These are phyloP conservation scores for Sebastes minor DNA, from an alignment of 2,797 vertebrate genomes.

Conservation along the genomic window DNA sequence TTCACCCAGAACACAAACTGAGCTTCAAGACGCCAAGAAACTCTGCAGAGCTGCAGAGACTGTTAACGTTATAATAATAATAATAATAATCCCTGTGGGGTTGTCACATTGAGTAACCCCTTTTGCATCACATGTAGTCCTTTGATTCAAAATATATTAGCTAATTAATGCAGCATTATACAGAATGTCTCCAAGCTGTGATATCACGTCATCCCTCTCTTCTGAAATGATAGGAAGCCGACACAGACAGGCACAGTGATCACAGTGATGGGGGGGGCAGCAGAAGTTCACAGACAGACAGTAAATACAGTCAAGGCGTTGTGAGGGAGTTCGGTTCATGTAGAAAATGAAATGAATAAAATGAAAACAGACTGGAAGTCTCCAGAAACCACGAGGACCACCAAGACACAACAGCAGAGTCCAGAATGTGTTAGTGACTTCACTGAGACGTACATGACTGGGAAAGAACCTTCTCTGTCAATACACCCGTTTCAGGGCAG, in stretches of 20 bases:
- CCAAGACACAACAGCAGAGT: constrained; percentile 10
- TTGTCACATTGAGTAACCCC: background rate
- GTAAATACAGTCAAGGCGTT: background rate
- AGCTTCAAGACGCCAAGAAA: background rate
- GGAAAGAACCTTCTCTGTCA: constrained; percentile 6
- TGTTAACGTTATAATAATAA: too few species aligned
- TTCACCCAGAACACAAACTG: background rate
- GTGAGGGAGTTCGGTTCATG: background rate
- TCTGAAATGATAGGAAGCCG: background rate
- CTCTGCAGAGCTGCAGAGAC: background rate
- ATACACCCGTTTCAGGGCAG: background rate
- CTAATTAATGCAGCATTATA: background rate
- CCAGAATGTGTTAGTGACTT: constrained; percentile 5
- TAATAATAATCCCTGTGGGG: background rate
- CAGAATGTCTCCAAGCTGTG: background rate
- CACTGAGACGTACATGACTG: constrained; percentile 41
- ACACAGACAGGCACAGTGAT: background rate
- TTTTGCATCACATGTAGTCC: background rate
- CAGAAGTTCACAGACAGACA: background rate
- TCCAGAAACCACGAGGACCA: constrained; percentile 5
- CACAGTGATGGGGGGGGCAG: background rate
- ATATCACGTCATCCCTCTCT: background rate
- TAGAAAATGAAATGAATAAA: background rate
- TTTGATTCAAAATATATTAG: background rate
- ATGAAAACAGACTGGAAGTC: background rate